These are phyloP conservation scores for Drusus annulatus DNA, from an alignment of 1,140 invertebrate species.

Conservation along the genomic window DNA sequence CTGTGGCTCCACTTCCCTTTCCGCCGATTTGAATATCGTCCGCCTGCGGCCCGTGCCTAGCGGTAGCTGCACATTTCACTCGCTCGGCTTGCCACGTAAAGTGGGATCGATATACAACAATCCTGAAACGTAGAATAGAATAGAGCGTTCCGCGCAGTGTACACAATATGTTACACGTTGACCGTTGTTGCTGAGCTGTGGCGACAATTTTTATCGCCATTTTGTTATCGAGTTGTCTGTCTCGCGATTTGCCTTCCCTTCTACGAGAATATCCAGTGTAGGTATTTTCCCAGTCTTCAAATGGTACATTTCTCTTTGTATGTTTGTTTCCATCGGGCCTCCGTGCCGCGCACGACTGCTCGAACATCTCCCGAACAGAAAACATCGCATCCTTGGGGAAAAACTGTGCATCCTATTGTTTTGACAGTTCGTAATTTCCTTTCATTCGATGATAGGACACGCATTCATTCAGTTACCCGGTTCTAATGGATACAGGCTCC, in stretches of 20 bases:
- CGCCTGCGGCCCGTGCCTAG: neutral
- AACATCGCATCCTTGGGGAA: neutral
- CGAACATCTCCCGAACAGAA: neutral
- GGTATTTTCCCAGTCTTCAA: slow-evolving; percentile 17
- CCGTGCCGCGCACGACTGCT: slow-evolving; percentile 18
- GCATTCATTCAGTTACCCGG: neutral
- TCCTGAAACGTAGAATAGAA: slow-evolving; percentile 46
- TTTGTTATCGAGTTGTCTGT: slow-evolving; percentile 44
- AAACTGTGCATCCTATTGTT: slow-evolving; percentile 2
- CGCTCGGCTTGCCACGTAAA: slow-evolving; percentile 64
- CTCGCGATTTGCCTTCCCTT: slow-evolving; percentile 36
- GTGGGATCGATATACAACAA: slow-evolving; percentile 51
- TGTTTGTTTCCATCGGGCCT: neutral
- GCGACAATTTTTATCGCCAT: slow-evolving; percentile 48
- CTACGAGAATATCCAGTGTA: slow-evolving; percentile 32
- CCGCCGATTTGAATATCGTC: neutral
- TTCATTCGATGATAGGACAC: neutral
- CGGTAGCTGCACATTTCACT: slow-evolving; percentile 41
- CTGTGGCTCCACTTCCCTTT: slow-evolving; percentile 7
- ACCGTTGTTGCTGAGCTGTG: slow-evolving; percentile 45
- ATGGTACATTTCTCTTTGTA: slow-evolving; percentile 4
- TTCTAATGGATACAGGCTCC: neutral
- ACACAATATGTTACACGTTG: slow-evolving; percentile 53
- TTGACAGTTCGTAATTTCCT: slow-evolving; percentile 15
- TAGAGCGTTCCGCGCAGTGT: slow-evolving; percentile 47